phyloP scores from a whole-genome alignment of 2,888 invertebrate genomes.

The Orthonychiurus folsomi region DNA sequence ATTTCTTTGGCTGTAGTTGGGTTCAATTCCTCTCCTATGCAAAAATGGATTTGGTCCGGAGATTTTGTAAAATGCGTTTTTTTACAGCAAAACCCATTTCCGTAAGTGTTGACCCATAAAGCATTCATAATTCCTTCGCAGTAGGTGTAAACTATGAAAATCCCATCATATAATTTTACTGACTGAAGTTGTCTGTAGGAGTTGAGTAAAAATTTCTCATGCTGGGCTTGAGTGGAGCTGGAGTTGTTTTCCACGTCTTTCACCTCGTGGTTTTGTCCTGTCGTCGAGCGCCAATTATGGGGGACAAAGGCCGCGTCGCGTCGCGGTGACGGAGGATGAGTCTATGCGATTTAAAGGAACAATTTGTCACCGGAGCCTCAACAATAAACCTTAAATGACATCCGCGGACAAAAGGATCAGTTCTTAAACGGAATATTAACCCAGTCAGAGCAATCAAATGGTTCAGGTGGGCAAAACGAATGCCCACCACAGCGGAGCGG shows the following conservation, averaged over 20 bases:
- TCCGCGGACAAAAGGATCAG: not conserved
- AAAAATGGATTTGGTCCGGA: too few relatives aligned
- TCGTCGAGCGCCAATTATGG: not conserved
- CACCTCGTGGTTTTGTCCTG: not conserved
- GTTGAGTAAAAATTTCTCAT: not conserved
- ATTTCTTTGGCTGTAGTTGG: too few relatives aligned
- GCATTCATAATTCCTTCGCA: too few relatives aligned
- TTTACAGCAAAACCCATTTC: too few relatives aligned
- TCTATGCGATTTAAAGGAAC: not conserved
- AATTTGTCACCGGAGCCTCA: not conserved
- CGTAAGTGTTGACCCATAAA: too few relatives aligned
- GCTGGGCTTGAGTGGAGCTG: not conserved
- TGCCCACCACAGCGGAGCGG: not conserved
- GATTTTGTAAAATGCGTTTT: too few relatives aligned
- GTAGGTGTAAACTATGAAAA: too few relatives aligned
- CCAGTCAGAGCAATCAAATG: not conserved
- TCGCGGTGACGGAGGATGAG: not conserved
- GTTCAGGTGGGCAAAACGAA: constrained; percentile 1
- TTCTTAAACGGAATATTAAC: not conserved
- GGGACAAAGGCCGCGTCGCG: not conserved
- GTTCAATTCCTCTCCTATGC: too few relatives aligned
- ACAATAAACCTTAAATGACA: not conserved
- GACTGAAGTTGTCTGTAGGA: not conserved
- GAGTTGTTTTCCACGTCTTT: not conserved
- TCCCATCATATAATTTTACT: too few relatives aligned